Conservation (phyloP, 2,797 vertebrate genomes). For the Delichon dasypus region DNA sequence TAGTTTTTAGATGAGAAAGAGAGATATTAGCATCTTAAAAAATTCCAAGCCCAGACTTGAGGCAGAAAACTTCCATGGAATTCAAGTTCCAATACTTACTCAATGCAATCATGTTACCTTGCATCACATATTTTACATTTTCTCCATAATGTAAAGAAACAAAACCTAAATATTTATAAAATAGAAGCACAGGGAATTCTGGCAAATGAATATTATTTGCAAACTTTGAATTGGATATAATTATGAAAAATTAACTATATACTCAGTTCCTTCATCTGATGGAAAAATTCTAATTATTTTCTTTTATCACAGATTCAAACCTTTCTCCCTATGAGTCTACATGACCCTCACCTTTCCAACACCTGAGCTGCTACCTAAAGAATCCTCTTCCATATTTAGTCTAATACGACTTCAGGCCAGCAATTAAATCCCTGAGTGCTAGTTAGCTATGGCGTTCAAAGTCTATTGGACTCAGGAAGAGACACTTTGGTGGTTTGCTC, state of each 20-base stretch:
- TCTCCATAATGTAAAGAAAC: neutral
- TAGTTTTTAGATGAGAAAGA: neutral
- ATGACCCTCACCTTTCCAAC: neutral
- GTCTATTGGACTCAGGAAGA: neutral
- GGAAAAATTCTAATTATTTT: neutral
- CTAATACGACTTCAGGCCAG: neutral
- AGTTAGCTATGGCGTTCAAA: neutral
- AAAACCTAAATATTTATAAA: neutral
- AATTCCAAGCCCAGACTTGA: neutral
- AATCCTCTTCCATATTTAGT: neutral
- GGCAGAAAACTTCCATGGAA: neutral
- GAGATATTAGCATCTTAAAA: neutral
- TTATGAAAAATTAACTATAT: neutral
- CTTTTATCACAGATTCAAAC: neutral
- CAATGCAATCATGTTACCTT: neutral
- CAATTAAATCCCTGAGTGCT: conserved; percentile 5
- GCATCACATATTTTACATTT: neutral
- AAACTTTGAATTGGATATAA: neutral
- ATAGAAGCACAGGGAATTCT: neutral
- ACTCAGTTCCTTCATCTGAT: neutral
- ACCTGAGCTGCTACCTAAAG: neutral
- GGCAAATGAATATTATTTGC: neutral
- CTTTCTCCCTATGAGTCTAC: neutral
- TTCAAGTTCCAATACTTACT: neutral
- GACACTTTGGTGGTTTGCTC: conserved; percentile 1